These are phyloP conservation scores for Ctenoplectra terminalis DNA, from an alignment of 1,140 invertebrate genomes.

Conservation along the genomic window DNA sequence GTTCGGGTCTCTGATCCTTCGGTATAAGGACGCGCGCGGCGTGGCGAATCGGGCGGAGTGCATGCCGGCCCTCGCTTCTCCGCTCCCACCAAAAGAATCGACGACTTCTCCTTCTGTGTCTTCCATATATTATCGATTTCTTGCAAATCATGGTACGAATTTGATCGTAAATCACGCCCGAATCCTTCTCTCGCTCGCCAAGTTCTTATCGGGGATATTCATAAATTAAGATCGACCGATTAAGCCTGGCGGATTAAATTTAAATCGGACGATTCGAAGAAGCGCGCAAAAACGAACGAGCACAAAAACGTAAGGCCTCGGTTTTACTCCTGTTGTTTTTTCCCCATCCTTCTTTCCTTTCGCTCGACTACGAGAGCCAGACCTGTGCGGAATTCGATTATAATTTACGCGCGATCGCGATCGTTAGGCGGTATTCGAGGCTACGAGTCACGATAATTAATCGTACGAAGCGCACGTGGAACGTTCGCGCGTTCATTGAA, in stretches of 20 bases:
- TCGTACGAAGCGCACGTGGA: neutral
- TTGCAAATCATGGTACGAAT: slow-evolving; percentile 48
- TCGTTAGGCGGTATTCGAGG: slow-evolving; percentile 20
- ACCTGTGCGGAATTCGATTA: slow-evolving; percentile 26
- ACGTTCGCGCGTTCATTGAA: neutral
- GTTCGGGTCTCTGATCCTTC: slow-evolving; percentile 63
- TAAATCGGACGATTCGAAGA: slow-evolving; percentile 32
- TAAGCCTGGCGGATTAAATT: slow-evolving; percentile 52
- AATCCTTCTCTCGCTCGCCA: slow-evolving; percentile 24
- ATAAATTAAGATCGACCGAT: slow-evolving; percentile 54
- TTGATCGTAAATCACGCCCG: slow-evolving; percentile 52
- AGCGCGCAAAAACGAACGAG: slow-evolving; percentile 30
- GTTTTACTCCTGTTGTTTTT: neutral
- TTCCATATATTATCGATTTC: slow-evolving; percentile 56
- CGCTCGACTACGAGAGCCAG: neutral
- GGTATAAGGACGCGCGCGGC: slow-evolving; percentile 46
- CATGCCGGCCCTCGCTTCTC: neutral
- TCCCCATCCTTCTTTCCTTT: neutral
- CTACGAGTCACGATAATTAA: slow-evolving; percentile 35
- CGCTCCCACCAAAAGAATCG: slow-evolving; percentile 20
- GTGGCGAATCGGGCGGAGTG: slow-evolving; percentile 52
- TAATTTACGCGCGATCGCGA: slow-evolving; percentile 43
- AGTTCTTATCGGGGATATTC: slow-evolving; percentile 50
- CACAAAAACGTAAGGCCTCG: slow-evolving; percentile 12
- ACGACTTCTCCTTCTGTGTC: slow-evolving; percentile 36